These are phyloP conservation scores for Rhabditoides inermis DNA, from an alignment of 2,888 invertebrate species.

Conservation along the genomic window DNA sequence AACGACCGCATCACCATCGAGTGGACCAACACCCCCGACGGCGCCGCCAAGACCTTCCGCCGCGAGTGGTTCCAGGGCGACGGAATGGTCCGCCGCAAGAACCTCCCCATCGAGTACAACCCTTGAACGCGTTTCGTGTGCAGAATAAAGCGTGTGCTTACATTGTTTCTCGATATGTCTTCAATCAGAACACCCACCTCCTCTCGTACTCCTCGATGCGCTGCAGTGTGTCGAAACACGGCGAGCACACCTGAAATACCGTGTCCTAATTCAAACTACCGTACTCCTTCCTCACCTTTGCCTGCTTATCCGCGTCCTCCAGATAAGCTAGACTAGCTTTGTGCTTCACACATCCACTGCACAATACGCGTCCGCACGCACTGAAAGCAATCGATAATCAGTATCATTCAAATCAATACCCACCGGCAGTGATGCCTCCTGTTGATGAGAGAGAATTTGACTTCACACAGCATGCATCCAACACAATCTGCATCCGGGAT, in stretches of 20 bases:
- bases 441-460: constrained; percentile 58
- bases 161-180: too few relatives aligned
- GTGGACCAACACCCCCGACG: too few relatives aligned
- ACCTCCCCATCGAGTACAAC: too few relatives aligned
- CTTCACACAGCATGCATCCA: constrained; percentile 72
- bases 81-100: too few relatives aligned
- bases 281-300: background rate
- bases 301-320: constrained; percentile 28
- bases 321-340: constrained; percentile 24
- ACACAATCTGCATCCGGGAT: constrained; percentile 74
- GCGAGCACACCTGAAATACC: constrained; percentile 42
- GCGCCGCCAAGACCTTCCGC: too few relatives aligned
- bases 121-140: too few relatives aligned
- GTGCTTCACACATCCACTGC: constrained; percentile 22
- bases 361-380: constrained; percentile 43
- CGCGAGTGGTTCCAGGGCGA: too few relatives aligned
- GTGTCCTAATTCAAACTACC: background rate
- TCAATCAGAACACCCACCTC: constrained; percentile 10
- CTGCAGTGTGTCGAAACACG: constrained; percentile 38
- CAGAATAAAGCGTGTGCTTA: too few relatives aligned
- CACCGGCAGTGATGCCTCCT: constrained; percentile 61
- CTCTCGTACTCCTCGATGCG: constrained; percentile 39
- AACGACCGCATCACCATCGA: too few relatives aligned
- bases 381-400: constrained; percentile 1
- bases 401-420: background rate